Conservation (phyloP, 2,113 vertebrate species). For the Meriones unguiculatus region DNA sequence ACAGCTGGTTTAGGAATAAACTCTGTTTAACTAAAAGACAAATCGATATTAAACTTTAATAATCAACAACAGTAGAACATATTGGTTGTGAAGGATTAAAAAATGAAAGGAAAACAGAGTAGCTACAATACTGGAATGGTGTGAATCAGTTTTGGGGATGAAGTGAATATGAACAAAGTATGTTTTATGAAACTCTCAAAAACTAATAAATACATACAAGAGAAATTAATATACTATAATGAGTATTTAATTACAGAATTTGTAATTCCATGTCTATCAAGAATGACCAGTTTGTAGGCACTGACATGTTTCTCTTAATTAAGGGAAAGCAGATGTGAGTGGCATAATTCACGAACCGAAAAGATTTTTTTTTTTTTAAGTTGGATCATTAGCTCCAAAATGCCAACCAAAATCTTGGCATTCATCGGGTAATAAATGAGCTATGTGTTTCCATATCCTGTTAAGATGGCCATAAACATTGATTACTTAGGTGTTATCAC, state of each 20-base stretch:
- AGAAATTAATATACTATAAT: not conserved
- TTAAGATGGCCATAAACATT: not conserved
- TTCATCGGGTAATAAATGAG: not conserved
- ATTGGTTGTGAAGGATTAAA: not conserved
- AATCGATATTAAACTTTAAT: no score
- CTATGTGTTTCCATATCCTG: not conserved
- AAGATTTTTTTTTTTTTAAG: not conserved
- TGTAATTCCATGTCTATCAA: not conserved
- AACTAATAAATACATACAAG: not conserved
- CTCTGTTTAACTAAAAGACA: no score
- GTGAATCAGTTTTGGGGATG: not conserved
- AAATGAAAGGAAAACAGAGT: no score
- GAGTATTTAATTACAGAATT: not conserved
- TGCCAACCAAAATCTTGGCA: not conserved
- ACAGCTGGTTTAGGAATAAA: no score
- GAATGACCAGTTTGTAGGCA: not conserved
- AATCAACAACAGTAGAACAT: not conserved
- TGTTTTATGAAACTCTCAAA: not conserved
- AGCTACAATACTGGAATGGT: no score
- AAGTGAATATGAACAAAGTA: not conserved
- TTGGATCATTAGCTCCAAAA: not conserved
- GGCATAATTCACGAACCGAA: not conserved
- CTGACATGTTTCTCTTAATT: not conserved
- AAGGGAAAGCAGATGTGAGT: not conserved
- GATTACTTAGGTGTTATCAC: not conserved